Evolutionary conservation across 2,797 vertebrate genomes (phyloP).

Genomic region (Stomatorhinus walkeri): DNA sequence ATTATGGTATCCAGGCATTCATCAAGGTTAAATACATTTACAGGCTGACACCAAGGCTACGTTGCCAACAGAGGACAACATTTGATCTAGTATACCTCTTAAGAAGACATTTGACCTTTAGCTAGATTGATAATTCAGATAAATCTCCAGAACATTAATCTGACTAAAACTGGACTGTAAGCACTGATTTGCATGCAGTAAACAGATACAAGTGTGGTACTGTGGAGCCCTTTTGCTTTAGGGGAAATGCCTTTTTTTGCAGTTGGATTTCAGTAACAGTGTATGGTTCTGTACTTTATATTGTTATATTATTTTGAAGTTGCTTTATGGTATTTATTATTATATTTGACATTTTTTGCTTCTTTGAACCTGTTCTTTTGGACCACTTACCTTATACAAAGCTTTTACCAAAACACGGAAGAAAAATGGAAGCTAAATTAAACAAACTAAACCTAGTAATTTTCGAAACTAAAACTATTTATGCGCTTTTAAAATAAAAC

Average conservation of each 20-base stretch:
- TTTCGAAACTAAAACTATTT: background rate
- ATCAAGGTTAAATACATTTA: slow-evolving; percentile 28
- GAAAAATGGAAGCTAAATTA: background rate
- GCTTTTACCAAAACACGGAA: background rate
- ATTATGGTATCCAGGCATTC: slow-evolving; percentile 21
- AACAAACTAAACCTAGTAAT: background rate
- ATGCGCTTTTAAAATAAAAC: background rate
- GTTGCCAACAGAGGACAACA: slow-evolving; percentile 20
- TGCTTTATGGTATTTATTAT: background rate
- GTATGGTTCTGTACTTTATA: background rate
- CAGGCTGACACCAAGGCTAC: slow-evolving; percentile 26
- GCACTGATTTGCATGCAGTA: background rate
- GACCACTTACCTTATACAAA: background rate
- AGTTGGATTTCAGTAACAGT: background rate
- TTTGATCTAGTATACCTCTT: slow-evolving; percentile 27
- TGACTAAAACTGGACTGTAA: slow-evolving; percentile 3
- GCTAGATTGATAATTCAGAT: slow-evolving; percentile 23
- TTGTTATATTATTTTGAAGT: background rate
- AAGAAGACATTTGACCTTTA: slow-evolving; percentile 25
- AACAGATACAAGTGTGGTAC: background rate
- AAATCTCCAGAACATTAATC: slow-evolving; percentile 8
- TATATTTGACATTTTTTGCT: background rate
- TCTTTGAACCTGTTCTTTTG: background rate
- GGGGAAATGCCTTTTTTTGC: background rate
- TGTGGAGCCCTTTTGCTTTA: background rate